Conservation (phyloP, 1,140 invertebrate species). For the Drosophila asahinai region DNA sequence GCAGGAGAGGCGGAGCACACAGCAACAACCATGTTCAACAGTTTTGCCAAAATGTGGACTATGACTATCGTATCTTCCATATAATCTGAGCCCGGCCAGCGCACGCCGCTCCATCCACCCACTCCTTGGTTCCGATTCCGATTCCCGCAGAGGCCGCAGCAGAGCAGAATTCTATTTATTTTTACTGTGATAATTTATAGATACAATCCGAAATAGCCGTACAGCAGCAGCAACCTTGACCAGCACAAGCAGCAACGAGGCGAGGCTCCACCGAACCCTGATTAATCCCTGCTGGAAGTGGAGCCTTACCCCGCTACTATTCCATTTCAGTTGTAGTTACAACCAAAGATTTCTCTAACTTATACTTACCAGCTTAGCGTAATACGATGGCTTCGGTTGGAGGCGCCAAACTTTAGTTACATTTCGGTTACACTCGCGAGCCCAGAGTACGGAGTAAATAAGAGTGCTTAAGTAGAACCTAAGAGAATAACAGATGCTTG, state of each 20-base stretch:
- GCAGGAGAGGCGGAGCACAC: constrained; percentile 8
- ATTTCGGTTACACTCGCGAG: constrained; percentile 48
- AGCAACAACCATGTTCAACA: constrained; percentile 63
- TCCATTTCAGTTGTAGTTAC: constrained; percentile 73
- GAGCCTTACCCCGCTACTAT: constrained; percentile 22
- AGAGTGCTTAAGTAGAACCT: constrained; percentile 66
- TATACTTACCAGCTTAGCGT: constrained; percentile 40
- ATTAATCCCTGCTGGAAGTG: neutral
- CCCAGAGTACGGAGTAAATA: constrained; percentile 14
- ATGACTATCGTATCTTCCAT: constrained; percentile 85
- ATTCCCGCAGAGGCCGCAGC: constrained; percentile 41
- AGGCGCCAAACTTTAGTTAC: constrained; percentile 72
- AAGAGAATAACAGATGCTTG: constrained; percentile 69
- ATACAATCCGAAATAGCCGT: constrained; percentile 52
- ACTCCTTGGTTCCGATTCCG: constrained; percentile 56
- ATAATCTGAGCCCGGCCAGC: constrained; percentile 56
- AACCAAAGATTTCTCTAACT: constrained; percentile 76
- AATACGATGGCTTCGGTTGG: constrained; percentile 43
- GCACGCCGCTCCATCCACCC: constrained; percentile 11
- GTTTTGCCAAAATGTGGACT: constrained; percentile 85
- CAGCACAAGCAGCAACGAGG: constrained; percentile 53
- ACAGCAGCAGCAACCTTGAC: constrained; percentile 34
- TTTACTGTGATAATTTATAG: constrained; percentile 82
- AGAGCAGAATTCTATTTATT: constrained; percentile 72
- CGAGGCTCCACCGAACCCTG: neutral